Conservation (phyloP, 2,888 invertebrate genomes). For the Boloria selene region DNA sequence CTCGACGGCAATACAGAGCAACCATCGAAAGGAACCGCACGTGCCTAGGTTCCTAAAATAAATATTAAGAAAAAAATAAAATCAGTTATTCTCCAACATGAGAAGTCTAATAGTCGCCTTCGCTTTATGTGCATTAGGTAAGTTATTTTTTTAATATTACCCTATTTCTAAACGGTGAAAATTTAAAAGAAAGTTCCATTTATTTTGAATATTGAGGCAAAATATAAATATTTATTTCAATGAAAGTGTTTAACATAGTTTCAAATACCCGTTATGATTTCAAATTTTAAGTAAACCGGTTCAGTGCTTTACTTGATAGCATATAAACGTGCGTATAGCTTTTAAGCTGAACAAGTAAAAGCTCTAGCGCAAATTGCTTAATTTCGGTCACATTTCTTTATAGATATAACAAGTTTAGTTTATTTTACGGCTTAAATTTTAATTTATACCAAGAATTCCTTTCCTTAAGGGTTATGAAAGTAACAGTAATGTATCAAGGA, state of each 20-base stretch:
- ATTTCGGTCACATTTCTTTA: constrained; percentile 26
- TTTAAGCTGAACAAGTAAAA: constrained; percentile 32
- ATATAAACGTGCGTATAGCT: constrained; percentile 13
- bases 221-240: too few species aligned
- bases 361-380: constrained; percentile 25
- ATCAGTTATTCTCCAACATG: constrained; percentile 56
- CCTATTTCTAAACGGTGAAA: background rate
- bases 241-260: background rate
- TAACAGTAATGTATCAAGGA: constrained; percentile 45
- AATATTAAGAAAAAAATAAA: constrained; percentile 47
- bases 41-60: constrained; percentile 51
- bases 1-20: constrained; percentile 66
- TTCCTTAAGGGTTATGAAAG: constrained; percentile 45
- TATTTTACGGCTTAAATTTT: constrained; percentile 21
- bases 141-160: constrained; percentile 46
- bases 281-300: too few species aligned
- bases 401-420: constrained; percentile 15
- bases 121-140: constrained; percentile 63
- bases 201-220: too few species aligned
- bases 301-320: background rate
- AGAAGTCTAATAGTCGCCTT: constrained; percentile 62
- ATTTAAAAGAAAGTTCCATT: background rate
- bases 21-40: constrained; percentile 71
- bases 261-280: background rate
- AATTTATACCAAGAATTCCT: constrained; percentile 28